Evolutionary conservation across 2,888 invertebrate species (phyloP).

Genomic region (Acanthacorydalis orientalis): DNA sequence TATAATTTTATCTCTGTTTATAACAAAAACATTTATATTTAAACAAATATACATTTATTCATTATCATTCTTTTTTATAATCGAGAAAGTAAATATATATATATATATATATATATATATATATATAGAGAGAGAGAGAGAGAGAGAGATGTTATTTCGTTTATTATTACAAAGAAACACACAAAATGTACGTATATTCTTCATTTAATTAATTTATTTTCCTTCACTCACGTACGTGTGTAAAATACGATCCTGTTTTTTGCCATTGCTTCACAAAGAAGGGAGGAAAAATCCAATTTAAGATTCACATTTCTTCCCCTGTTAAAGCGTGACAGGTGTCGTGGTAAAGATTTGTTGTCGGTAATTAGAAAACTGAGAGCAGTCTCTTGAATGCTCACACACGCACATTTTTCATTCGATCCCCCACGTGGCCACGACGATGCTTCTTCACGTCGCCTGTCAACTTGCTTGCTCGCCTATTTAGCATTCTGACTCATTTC

Average conservation of each 20-base stretch:
- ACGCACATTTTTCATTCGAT: slow-evolving; percentile 20
- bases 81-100: no score
- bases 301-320: slow-evolving; percentile 19
- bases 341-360: slow-evolving; percentile 26
- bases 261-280: neutral
- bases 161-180: no score
- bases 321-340: slow-evolving; percentile 23
- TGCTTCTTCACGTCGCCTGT: slow-evolving; percentile 4
- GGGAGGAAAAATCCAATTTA: slow-evolving; percentile 23
- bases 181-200: no score
- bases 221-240: neutral
- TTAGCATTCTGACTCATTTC: slow-evolving; percentile 1
- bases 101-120: no score
- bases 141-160: no score
- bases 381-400: slow-evolving; percentile 13
- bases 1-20: no score
- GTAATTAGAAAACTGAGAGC: slow-evolving; percentile 27
- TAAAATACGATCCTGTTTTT: neutral
- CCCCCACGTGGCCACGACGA: slow-evolving; percentile 6
- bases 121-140: no score
- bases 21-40: no score
- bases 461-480: neutral
- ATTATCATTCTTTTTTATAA: no score
- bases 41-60: no score
- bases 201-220: neutral